These are phyloP conservation scores for Athripsodes cinereus DNA, from an alignment of 2,888 invertebrate genomes.

Conservation along the genomic window DNA sequence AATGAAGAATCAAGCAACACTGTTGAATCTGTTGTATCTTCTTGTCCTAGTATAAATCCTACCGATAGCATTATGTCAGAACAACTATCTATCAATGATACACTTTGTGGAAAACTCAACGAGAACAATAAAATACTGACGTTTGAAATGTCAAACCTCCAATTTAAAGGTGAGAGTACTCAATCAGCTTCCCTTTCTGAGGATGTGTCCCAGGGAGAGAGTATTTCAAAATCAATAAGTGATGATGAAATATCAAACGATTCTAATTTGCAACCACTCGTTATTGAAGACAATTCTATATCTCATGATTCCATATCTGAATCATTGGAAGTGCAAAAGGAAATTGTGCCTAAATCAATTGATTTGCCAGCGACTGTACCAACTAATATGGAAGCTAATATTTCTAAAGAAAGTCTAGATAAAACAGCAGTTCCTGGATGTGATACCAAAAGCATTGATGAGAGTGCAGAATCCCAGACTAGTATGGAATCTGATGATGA, in stretches of 20 bases:
- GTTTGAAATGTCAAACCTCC: background rate
- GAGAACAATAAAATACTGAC: background rate
- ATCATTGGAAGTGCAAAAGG: background rate
- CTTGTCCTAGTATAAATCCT: background rate
- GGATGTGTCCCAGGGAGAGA: background rate
- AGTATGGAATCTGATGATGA: conserved; percentile 24
- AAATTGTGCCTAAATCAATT: no score
- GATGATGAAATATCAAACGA: background rate
- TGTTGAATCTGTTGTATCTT: background rate
- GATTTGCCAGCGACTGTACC: background rate
- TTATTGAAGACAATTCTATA: background rate
- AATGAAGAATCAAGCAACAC: background rate
- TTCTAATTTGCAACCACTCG: background rate
- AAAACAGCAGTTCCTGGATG: background rate
- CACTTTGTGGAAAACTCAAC: background rate
- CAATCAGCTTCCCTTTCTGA: background rate
- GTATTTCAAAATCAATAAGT: background rate
- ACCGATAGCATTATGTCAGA: background rate
- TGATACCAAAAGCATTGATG: background rate
- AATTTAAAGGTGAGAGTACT: background rate
- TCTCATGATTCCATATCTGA: background rate
- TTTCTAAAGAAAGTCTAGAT: background rate
- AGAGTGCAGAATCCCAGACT: conserved; percentile 13
- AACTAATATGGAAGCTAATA: background rate
- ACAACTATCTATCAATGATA: background rate